Evolutionary conservation across 2,113 vertebrate genomes (phyloP), one percentile per base, ranked within the genome.

Genomic region (Rhegmatorhina hoffmannsi): DNA sequence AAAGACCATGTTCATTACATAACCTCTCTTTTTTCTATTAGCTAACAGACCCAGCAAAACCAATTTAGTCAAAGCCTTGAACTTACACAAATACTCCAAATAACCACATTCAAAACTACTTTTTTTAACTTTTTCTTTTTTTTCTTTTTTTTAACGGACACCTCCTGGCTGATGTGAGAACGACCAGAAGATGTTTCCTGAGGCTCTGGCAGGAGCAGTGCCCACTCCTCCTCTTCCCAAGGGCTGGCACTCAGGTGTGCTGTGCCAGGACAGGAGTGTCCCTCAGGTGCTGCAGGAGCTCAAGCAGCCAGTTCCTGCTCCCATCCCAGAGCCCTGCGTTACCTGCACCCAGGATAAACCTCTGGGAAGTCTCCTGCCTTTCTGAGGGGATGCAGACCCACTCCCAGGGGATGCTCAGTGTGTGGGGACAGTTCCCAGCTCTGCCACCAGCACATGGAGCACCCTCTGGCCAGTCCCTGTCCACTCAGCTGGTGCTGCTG

Each of bases 371-470:
- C 23, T 73, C 36, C 73, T 58, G 68, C 64, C 63, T 25, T 47
- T 5, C 36, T 1, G 0, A 34, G 14, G n/a, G 36, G 24, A 58
- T 0, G 0, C 56, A 19, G 36, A 46, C 2, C 21, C 72, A 3
- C 0, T 0, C 4, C 28, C 3, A 7, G 13, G 56, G 2, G 3
- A 60, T 1, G 31, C 13, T 1, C 34, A 25, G 56, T 3, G 1
- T 2, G 52, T 10, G 38, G 77, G 38, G 56, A 26, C 25, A 10
- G 49, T 0, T 23, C 21, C 62, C 66, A 38, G 66, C 52, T 59
- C 50, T 40, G 62, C 47, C 9, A 5, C 21, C 24, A 4, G 46
- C 70, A 33, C 2, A 0, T 1, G 19, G 26, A 76, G 36, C n/a
- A 13, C 60, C 38, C 34, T 14, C 80, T 31, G 2, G 0, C 52